Base-by-base conservation (phyloP, 2,888 invertebrate species). In the Tenthredo notha region DNA sequence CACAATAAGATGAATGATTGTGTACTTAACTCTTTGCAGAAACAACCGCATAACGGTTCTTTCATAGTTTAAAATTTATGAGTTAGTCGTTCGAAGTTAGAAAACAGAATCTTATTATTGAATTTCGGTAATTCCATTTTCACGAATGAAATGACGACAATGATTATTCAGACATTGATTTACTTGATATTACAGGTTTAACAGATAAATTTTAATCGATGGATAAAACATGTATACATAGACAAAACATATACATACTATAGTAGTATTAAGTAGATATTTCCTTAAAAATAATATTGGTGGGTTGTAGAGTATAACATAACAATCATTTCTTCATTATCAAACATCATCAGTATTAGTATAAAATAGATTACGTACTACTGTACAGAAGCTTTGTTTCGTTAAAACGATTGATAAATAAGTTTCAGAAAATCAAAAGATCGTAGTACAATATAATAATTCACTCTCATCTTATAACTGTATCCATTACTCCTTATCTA, bases 351-450 rank as follows among this genome's bases (percentile, higher is more conserved):
- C 47, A 47, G 2, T 47, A 47, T 37, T 33, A 25, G 70, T 70
- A 70, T 37, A 70, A 70, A 70, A 25, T 70, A 70, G 18, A 70
- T 37, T n/a, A 37, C 6, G 15, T 9, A 70, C 70, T 9, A 70
- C 70, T 70, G 33, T 37, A 70, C 70, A 70, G 37, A 33, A 33
- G 37, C n/a, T 70, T 70, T 40, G n/a, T 70, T 70, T 70, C n/a
- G 2, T 61, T 61, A 61, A 61, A 61, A 70, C 54, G 54, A 70
- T 33, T 37, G 15, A 70, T 40, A 70, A 40, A 33, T 61, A 61
- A 25, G 25, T 2, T 21, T 25, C 61, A 25, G 10, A 61, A 0
- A 70, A 18, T 9, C 70, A 70, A 33, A 40, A 25, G 9, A 70
- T 4, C n/a, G n/a, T 29, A 6, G 70, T 70, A 37, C 33, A 70